Evolutionary conservation across 2,797 vertebrate genomes (phyloP), one percentile per base, ranked within the genome.

Genomic region (Monodelphis domestica): DNA sequence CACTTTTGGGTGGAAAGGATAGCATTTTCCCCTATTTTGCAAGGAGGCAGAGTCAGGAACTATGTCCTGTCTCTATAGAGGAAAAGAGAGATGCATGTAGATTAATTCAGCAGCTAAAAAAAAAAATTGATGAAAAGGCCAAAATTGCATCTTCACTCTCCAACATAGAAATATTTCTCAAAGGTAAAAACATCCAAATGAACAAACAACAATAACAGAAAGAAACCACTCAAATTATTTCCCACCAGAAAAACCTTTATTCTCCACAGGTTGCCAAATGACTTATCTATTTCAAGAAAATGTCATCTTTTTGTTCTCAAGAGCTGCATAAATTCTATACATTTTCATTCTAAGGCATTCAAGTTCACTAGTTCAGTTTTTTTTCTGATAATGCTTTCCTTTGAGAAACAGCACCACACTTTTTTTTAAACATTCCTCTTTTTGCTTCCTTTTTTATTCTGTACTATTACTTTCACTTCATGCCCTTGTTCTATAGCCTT

Each of bases 61-160:
- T 57, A 38, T 52, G 12, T 91, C 84, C 50, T 89, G 56, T 6
- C 89, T 90, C 54, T 90, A 55, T 30, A 93, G 12, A 91, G 45
- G 50, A 91, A 59, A n/a, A 53, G 26, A 89, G 55, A 92, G 12
- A 59, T 50, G 57, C 84, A 78, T 50, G 12, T 59, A n/a, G 2
- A 93, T 12, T n/a, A 33, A 29, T 53, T 21, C 29, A 51, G 89
- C 33, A 93, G 53, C 70, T 92, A 87, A 96, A 95, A 96, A 94
- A 12, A 89, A 63, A n/a, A n/a, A n/a, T 33, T 38, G 87, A 53
- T 88, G 28, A 89, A 94, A 92, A 9, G 84, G 70, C 54, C 4
- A 90, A 89, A 91, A 50, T 12, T 28, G 89, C 38, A 26, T 54
- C 57, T 4, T 45, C 51, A 90, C 9, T 92, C 51, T 87, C 26